Conservation (phyloP, 2,888 invertebrate genomes). For the Dione vanillae region DNA sequence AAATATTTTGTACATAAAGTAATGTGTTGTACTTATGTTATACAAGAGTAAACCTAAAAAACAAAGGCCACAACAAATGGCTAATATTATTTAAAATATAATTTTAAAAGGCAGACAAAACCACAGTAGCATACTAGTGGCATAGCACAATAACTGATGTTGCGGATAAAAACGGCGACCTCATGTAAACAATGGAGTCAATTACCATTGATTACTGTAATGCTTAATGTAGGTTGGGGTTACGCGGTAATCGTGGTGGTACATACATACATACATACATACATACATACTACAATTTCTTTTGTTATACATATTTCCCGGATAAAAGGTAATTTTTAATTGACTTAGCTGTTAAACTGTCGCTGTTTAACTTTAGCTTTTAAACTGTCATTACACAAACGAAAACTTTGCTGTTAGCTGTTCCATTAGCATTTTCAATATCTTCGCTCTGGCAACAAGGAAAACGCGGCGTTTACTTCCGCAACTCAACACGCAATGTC, state of each 20-base stretch:
- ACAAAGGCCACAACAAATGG: too few relatives aligned
- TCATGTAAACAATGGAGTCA: conserved; percentile 27
- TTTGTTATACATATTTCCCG: neutral
- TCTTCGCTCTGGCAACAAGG: too few relatives aligned
- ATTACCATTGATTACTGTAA: conserved; percentile 34
- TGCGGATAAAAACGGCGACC: conserved; percentile 24
- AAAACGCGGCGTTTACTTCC: too few relatives aligned
- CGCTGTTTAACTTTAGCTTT: too few relatives aligned
- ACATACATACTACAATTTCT: neutral
- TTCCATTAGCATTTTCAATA: too few relatives aligned
- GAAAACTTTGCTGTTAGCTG: too few relatives aligned
- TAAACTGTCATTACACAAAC: too few relatives aligned
- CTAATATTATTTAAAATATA: too few relatives aligned
- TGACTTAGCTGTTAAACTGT: neutral
- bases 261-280: neutral
- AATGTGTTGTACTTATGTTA: too few relatives aligned
- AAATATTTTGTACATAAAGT: too few relatives aligned
- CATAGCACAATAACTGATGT: neutral
- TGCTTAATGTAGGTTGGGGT: conserved; percentile 37
- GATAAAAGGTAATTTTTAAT: neutral
- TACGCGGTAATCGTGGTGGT: conserved; percentile 7
- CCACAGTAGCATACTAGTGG: neutral
- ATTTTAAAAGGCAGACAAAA: neutral
- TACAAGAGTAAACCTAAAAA: too few relatives aligned
- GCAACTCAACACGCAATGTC: too few relatives aligned